Evolutionary conservation across 1,140 invertebrate genomes (phyloP).

Genomic region (Ganaspis sp.): DNA sequence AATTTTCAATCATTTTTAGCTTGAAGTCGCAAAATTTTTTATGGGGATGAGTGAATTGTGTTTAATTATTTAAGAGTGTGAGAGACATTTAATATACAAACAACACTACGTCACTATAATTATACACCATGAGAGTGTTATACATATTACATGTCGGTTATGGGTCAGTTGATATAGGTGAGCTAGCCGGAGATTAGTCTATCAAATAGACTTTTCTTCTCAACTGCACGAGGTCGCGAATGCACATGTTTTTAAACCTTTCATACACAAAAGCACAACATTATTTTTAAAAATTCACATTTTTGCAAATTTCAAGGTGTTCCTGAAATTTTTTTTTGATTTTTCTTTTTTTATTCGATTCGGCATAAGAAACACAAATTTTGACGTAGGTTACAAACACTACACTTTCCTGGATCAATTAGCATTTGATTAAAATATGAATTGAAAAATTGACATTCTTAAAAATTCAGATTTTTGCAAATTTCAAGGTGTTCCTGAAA

Average conservation of each 20-base stretch:
- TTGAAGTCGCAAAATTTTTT: too few species aligned
- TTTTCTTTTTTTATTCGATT: too few species aligned
- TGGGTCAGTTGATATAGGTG: constrained; percentile 59
- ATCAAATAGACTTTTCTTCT: constrained; percentile 42
- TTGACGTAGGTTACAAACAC: too few species aligned
- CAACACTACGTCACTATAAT: constrained; percentile 30
- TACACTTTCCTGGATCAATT: too few species aligned
- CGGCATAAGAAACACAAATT: too few species aligned
- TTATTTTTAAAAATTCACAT: background rate
- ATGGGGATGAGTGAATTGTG: background rate
- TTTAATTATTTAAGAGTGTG: background rate
- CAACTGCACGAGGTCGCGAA: background rate
- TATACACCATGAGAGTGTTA: constrained; percentile 42
- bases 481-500: too few species aligned
- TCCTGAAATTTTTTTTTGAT: too few species aligned
- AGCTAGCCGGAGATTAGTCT: constrained; percentile 54
- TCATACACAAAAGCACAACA: background rate
- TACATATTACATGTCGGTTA: constrained; percentile 42
- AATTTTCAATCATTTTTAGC: too few species aligned
- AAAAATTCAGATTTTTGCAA: too few species aligned
- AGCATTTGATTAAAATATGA: too few species aligned
- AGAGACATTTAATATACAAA: background rate
- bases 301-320: too few species aligned
- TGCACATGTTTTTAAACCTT: background rate
- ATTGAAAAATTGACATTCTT: too few species aligned